Evolutionary conservation across 1,140 invertebrate genomes (phyloP).

Genomic region (Drosophila yakuba): DNA sequence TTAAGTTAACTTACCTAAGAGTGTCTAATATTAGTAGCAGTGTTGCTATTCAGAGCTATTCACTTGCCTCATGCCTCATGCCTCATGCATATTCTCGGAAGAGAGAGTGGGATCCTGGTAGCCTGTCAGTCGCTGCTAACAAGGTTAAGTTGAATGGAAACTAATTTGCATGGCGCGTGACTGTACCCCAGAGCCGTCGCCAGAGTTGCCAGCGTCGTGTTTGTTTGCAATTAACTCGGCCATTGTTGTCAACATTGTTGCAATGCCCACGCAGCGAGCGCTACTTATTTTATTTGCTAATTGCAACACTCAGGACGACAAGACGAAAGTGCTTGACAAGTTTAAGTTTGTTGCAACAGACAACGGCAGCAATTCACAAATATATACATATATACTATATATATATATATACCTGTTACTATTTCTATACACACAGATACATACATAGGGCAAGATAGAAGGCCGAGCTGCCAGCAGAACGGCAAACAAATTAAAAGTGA

Average conservation of each 20-base stretch:
- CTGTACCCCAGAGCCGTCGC: slow-evolving; percentile 50
- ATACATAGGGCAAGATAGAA: slow-evolving; percentile 8
- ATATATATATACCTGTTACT: not conserved
- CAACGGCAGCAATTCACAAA: slow-evolving; percentile 23
- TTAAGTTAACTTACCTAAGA: not conserved
- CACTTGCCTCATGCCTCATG: slow-evolving; percentile 7
- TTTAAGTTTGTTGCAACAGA: slow-evolving; percentile 44
- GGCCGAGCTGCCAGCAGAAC: slow-evolving; percentile 19
- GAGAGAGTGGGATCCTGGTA: slow-evolving; percentile 2
- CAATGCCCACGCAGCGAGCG: slow-evolving; percentile 35
- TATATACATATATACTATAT: slow-evolving; percentile 8
- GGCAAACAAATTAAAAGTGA: slow-evolving; percentile 81
- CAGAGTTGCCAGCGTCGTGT: slow-evolving; percentile 49
- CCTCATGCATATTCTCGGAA: slow-evolving; percentile 23
- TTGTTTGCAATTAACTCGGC: slow-evolving; percentile 80
- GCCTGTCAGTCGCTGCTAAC: slow-evolving; percentile 54
- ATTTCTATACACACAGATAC: slow-evolving; percentile 8
- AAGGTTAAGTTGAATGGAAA: slow-evolving; percentile 73
- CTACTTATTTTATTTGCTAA: slow-evolving; percentile 83
- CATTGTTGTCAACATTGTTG: slow-evolving; percentile 73
- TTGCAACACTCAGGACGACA: slow-evolving; percentile 73
- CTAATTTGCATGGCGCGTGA: slow-evolving; percentile 78
- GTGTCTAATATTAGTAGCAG: slow-evolving; percentile 4
- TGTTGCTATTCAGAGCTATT: not conserved
- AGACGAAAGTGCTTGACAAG: slow-evolving; percentile 71